Conservation (phyloP, 2,113 vertebrate genomes). For the Cyprinodon brontotheroides region DNA sequence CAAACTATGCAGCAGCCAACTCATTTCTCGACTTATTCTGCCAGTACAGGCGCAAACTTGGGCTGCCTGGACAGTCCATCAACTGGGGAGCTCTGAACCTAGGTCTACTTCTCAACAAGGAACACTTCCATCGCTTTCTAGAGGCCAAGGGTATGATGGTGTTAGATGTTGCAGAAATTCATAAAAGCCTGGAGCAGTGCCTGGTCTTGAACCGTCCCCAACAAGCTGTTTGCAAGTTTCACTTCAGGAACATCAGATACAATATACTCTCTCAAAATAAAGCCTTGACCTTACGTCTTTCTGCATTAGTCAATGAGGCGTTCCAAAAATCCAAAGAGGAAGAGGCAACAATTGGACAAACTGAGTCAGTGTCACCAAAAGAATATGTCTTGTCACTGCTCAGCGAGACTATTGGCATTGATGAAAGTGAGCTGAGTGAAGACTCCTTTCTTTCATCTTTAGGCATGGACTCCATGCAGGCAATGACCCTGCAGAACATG, state of each 20-base stretch:
- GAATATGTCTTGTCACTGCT: conserved; percentile 79
- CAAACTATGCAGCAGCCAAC: conserved; percentile 88
- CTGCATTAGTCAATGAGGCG: conserved; percentile 66
- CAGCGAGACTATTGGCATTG: conserved; percentile 65
- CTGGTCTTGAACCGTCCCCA: conserved; percentile 81
- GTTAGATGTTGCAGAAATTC: conserved; percentile 80
- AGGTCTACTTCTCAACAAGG: conserved; percentile 81
- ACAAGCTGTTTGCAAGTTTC: conserved; percentile 80
- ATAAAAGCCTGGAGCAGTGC: conserved; percentile 79
- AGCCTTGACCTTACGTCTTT: conserved; percentile 71
- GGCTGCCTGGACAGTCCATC: conserved; percentile 85
- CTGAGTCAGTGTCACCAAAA: conserved; percentile 59
- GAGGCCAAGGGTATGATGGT: conserved; percentile 82
- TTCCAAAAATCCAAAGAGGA: conserved; percentile 43
- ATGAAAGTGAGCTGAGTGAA: conserved; percentile 73
- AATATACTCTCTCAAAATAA: conserved; percentile 71
- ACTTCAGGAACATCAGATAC: conserved; percentile 70
- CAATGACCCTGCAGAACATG: conserved; percentile 85
- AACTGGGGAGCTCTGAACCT: conserved; percentile 88
- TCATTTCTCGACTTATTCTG: conserved; percentile 86
- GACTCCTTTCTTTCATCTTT: conserved; percentile 73
- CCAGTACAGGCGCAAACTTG: conserved; percentile 82
- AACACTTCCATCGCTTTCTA: conserved; percentile 77
- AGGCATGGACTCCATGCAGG: conserved; percentile 87
- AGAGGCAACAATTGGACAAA: conserved; percentile 30